Evolutionary conservation across 2,797 vertebrate species (phyloP).

Genomic region (Gallinago solitaria): DNA sequence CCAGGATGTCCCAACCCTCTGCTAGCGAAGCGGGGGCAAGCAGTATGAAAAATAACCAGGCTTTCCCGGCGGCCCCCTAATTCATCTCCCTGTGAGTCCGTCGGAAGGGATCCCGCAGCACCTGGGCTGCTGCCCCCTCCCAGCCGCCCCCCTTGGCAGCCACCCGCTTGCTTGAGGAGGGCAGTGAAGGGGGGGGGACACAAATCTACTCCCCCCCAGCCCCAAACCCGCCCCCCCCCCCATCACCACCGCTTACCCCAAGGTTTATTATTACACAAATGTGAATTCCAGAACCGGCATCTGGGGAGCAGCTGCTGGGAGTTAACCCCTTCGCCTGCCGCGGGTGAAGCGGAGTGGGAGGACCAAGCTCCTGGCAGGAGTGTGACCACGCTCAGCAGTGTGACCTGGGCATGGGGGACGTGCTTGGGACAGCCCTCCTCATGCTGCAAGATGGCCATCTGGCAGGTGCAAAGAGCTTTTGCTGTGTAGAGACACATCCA

Average conservation of each 20-base stretch:
- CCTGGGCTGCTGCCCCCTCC: conserved; percentile 20
- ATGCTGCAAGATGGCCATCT: accelerated
- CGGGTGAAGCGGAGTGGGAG: accelerated
- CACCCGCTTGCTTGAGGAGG: background rate
- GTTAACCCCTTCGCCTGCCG: conserved; percentile 27
- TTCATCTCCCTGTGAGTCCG: conserved; percentile 20
- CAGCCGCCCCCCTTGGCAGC: background rate
- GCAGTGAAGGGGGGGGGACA: background rate
- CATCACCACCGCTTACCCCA: conserved; percentile 17
- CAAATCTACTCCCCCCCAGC: background rate
- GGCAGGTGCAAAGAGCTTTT: background rate
- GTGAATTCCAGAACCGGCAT: conserved; percentile 71
- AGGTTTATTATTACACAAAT: conserved; percentile 75
- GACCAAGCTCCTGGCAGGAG: accelerated
- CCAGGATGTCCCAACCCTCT: background rate
- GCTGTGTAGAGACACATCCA: accelerated
- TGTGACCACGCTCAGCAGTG: accelerated
- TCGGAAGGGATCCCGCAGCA: background rate
- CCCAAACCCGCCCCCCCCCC: background rate
- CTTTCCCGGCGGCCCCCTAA: background rate
- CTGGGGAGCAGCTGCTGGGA: conserved; percentile 69
- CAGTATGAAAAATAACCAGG: background rate
- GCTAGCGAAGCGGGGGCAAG: accelerated
- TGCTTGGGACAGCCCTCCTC: background rate
- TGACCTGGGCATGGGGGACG: background rate